Percentiles rank a stretch among this genome's conserved stretches.
Conservation (phyloP, 2,113 vertebrate genomes). For the Cheilinus undulatus region DNA sequence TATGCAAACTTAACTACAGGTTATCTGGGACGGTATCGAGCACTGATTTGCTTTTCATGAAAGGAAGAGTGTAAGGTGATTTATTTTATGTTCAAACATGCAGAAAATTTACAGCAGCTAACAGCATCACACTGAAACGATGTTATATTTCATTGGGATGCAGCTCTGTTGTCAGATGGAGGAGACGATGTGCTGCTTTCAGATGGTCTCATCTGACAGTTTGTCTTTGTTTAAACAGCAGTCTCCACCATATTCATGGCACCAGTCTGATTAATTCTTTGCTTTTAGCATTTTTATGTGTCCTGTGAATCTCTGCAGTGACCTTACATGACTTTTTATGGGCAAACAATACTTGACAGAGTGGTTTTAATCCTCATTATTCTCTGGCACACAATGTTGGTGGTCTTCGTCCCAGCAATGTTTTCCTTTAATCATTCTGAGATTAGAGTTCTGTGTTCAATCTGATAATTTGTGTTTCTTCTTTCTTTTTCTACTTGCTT, state of each 20-base stretch:
- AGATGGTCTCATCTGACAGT: slow-evolving; percentile 38
- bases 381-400: not conserved
- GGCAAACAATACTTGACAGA: not conserved
- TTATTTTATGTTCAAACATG: not conserved
- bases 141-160: slow-evolving; percentile 33
- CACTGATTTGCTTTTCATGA: slow-evolving; percentile 1
- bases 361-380: not conserved
- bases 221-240: slow-evolving; percentile 20
- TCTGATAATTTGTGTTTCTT: not conserved
- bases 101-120: slow-evolving; percentile 9
- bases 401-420: not conserved
- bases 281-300: slow-evolving; percentile 37
- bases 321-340: slow-evolving; percentile 9
- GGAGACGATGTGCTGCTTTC: slow-evolving; percentile 4
- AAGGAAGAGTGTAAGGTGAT: slow-evolving; percentile 14
- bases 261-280: slow-evolving; percentile 32
- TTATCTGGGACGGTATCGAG: fast-evolving
- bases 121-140: not conserved
- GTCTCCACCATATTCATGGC: slow-evolving; percentile 10
- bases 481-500: not conserved
- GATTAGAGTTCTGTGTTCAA: not conserved
- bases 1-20: too few species aligned
- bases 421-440: not conserved
- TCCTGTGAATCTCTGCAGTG: slow-evolving; percentile 1
- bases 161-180: not conserved